A percentile compares a stretch with the other conserved stretches of the same genome.
Evolutionary conservation across 2,113 vertebrate species (phyloP).

Genomic region (Xenopus borealis): DNA sequence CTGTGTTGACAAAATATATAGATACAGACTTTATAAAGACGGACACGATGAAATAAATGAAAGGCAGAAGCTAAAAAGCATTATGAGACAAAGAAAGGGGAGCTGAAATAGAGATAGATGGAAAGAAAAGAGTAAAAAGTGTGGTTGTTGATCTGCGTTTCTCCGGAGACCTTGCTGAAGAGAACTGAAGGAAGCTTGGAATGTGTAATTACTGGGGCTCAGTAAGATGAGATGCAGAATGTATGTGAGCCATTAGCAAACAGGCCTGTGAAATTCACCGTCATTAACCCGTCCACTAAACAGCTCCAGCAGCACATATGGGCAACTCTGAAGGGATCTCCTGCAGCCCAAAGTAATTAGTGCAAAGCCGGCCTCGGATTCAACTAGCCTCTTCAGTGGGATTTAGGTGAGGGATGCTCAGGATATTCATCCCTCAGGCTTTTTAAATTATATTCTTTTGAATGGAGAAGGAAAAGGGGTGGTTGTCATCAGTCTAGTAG

Average conservation of each 20-base stretch:
- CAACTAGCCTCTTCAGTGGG: background rate
- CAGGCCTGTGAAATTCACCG: slow-evolving; percentile 40
- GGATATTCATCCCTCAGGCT: no score
- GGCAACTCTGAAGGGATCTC: slow-evolving; percentile 18
- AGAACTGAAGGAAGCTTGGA: slow-evolving; percentile 27
- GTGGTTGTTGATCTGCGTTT: background rate
- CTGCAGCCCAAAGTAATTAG: slow-evolving; percentile 32
- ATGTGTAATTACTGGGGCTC: slow-evolving; percentile 42
- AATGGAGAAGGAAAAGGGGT: no score
- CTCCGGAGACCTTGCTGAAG: slow-evolving; percentile 21
- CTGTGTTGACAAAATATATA: no score
- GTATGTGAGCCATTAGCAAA: slow-evolving; percentile 23
- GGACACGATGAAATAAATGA: background rate
- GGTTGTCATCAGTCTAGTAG: no score
- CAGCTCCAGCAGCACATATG: background rate
- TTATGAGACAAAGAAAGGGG: no score
- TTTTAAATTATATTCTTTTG: no score
- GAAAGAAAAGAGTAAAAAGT: background rate
- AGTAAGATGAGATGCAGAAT: slow-evolving; percentile 37
- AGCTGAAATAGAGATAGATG: slow-evolving; percentile 10
- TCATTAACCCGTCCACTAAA: slow-evolving; percentile 36
- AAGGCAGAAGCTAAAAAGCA: background rate
- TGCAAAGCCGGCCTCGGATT: background rate
- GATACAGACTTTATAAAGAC: no score
- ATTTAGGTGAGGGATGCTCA: no score